Conservation (phyloP, 2,888 invertebrate genomes). For the Calephelis perditalis region DNA sequence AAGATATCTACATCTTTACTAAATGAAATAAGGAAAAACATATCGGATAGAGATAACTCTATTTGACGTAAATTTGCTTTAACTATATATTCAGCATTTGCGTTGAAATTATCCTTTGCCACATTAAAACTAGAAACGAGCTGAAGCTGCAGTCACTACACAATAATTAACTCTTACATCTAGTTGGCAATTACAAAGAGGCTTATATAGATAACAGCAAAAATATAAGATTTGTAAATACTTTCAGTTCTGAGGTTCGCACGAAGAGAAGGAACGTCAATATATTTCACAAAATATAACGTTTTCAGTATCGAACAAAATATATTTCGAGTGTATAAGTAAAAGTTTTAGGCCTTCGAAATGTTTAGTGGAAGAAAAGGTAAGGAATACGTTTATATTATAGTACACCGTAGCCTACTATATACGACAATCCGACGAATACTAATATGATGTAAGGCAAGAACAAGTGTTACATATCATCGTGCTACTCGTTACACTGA, state of each 20-base stretch:
- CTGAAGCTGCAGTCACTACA: constrained; percentile 25
- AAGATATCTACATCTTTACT: too few relatives aligned
- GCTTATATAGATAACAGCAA: constrained; percentile 9
- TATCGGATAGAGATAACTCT: too few relatives aligned
- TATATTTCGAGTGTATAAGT: constrained; percentile 13
- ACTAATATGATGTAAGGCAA: constrained; percentile 24
- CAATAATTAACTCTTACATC: constrained; percentile 20
- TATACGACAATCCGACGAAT: constrained; percentile 15
- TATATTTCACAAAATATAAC: constrained; percentile 10
- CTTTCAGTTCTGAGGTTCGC: constrained; percentile 17
- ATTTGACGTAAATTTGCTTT: too few relatives aligned
- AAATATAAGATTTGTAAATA: constrained; percentile 20
- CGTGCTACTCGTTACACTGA: constrained; percentile 26
- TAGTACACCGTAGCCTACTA: constrained; percentile 1
- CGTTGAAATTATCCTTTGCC: background rate
- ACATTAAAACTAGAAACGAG: constrained; percentile 16
- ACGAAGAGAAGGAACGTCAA: constrained; percentile 13
- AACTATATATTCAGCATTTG: too few relatives aligned
- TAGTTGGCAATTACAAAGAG: constrained; percentile 23
- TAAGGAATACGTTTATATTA: background rate
- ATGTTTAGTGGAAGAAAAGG: constrained; percentile 15
- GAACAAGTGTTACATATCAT: constrained; percentile 23
- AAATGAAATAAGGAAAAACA: too few relatives aligned
- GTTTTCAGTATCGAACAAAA: constrained; percentile 4
- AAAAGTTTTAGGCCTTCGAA: constrained; percentile 19